A percentile compares a stretch with the other conserved stretches of the same genome.
phyloP scores from a whole-genome alignment of 64 coral and sea anemone species.

The Stichodactyla mertensii region DNA sequence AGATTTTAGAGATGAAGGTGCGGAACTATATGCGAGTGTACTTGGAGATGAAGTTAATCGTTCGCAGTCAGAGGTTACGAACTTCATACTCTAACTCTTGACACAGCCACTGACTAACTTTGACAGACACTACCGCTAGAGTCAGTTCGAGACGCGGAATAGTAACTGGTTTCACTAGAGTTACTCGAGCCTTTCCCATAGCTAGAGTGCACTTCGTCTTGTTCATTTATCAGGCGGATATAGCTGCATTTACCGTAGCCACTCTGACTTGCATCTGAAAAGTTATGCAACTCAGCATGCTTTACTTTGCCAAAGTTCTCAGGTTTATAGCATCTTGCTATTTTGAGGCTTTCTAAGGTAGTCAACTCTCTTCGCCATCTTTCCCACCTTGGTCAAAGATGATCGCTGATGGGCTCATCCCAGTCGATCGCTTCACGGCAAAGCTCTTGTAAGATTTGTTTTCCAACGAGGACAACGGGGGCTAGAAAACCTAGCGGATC shows the following conservation, averaged over 20 bases:
- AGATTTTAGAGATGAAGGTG: too few relatives aligned
- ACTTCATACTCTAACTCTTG: neutral
- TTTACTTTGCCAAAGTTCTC: neutral
- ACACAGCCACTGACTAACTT: conserved; percentile 9
- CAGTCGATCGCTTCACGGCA: neutral
- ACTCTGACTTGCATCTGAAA: neutral
- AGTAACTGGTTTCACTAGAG: neutral
- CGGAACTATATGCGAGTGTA: too few relatives aligned
- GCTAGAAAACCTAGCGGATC: neutral
- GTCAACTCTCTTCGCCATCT: neutral
- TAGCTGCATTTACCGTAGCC: neutral
- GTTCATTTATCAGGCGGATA: neutral
- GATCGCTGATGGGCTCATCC: neutral
- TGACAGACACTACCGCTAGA: conserved; percentile 9
- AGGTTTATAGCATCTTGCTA: neutral
- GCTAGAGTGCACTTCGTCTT: conserved; percentile 12
- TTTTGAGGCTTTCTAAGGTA: neutral
- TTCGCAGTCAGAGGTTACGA: too few relatives aligned
- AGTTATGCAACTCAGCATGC: neutral
- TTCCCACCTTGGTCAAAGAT: neutral
- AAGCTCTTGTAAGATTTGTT: neutral
- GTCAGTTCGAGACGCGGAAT: conserved; percentile 18
- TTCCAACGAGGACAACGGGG: neutral
- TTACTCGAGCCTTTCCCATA: conserved; percentile 34
- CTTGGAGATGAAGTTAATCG: too few relatives aligned